Evolutionary conservation across 1,140 invertebrate genomes (phyloP).

Genomic region (Lasioglossum baleicum): DNA sequence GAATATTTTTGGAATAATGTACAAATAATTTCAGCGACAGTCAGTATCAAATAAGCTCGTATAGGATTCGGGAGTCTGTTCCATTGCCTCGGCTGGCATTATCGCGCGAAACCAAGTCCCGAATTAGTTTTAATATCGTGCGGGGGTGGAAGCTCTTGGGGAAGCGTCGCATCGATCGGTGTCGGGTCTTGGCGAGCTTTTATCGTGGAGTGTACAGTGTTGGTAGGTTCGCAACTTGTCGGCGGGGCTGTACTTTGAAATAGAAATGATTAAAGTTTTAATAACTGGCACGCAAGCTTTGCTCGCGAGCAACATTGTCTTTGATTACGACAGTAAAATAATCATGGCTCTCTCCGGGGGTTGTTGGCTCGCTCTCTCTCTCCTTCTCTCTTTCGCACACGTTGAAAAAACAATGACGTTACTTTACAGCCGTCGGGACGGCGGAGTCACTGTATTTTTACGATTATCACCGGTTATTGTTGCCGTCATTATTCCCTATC

Average conservation of each 20-base stretch:
- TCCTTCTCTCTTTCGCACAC: too few species aligned
- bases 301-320: conserved; percentile 51
- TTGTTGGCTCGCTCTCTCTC: too few species aligned
- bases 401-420: background rate
- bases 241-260: conserved; percentile 60
- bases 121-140: conserved; percentile 42
- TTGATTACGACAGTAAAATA: conserved; percentile 57
- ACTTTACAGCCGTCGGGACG: background rate
- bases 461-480: background rate
- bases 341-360: conserved; percentile 21
- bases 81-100: background rate
- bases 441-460: background rate
- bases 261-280: conserved; percentile 72
- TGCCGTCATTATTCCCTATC: background rate
- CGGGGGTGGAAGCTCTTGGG: conserved; percentile 5
- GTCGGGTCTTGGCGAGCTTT: conserved; percentile 17
- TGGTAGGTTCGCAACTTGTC: conserved; percentile 40
- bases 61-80: too few species aligned
- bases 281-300: conserved; percentile 59
- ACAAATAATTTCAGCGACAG: too few species aligned
- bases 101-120: conserved; percentile 8
- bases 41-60: too few species aligned
- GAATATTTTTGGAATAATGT: too few species aligned
- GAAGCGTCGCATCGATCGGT: conserved; percentile 43
- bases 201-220: conserved; percentile 48